A percentile compares a stretch with the other conserved stretches of the same genome.
These are phyloP conservation scores for Atherinomorus stipes DNA, from an alignment of 2,113 vertebrate genomes.

Conservation along the genomic window DNA sequence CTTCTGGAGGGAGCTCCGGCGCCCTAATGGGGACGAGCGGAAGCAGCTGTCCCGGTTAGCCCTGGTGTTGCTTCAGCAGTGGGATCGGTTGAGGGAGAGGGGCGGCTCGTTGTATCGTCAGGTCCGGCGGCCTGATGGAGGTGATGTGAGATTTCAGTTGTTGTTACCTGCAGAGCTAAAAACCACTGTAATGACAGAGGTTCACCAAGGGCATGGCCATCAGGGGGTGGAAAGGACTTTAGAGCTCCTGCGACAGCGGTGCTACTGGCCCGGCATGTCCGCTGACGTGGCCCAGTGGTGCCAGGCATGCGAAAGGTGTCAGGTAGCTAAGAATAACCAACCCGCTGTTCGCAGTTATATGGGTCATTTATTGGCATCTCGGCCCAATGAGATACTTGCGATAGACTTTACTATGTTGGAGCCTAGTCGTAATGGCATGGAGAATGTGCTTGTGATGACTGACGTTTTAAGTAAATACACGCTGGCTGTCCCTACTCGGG, in stretches of 20 bases:
- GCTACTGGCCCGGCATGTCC: neutral
- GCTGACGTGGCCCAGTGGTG: neutral
- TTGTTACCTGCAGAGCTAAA: neutral
- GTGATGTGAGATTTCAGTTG: neutral
- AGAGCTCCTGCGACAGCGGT: neutral
- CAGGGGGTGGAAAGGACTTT: neutral
- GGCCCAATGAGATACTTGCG: too few species aligned
- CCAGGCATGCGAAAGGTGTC: too few species aligned
- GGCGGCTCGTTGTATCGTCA: neutral
- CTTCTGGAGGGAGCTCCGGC: neutral
- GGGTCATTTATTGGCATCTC: too few species aligned
- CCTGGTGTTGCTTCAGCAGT: neutral
- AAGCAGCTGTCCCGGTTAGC: neutral
- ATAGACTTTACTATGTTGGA: too few species aligned
- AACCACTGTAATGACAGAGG: neutral
- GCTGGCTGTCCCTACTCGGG: too few species aligned
- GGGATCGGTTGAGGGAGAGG: conserved; percentile 10
- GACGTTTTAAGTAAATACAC: too few species aligned
- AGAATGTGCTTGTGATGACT: too few species aligned
- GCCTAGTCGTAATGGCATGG: too few species aligned
- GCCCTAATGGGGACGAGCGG: too few species aligned
- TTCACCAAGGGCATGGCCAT: neutral
- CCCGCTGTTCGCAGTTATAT: neutral
- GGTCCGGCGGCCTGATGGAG: neutral
- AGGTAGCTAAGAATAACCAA: neutral